Evolutionary conservation across 2,888 invertebrate genomes (phyloP).

Genomic region (Ornithoptera priamus): DNA sequence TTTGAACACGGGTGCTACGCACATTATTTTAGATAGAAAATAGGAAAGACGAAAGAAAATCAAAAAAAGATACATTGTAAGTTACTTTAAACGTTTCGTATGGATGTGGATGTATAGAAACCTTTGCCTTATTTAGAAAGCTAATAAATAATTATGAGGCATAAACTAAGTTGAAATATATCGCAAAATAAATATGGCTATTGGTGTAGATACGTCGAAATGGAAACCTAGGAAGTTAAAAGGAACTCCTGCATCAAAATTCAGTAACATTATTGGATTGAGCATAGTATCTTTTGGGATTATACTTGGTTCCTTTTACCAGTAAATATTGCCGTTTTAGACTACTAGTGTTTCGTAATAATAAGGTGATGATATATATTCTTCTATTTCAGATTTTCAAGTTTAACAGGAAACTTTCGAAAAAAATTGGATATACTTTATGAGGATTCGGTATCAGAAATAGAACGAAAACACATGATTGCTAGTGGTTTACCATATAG

Average conservation of each 20-base stretch:
- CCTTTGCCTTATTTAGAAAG: neutral
- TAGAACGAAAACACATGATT: conserved; percentile 65
- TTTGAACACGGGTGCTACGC: too few species aligned
- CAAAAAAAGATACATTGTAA: too few species aligned
- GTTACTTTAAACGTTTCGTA: too few species aligned
- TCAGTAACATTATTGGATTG: conserved; percentile 77
- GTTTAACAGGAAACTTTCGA: conserved; percentile 50
- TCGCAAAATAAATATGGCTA: conserved; percentile 62
- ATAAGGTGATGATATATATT: conserved; percentile 22
- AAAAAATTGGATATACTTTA: conserved; percentile 52
- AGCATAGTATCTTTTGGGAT: conserved; percentile 67
- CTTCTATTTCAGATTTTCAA: conserved; percentile 51
- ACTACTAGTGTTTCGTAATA: neutral
- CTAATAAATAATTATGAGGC: neutral
- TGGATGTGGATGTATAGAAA: neutral
- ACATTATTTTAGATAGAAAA: too few species aligned
- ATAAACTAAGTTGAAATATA: neutral
- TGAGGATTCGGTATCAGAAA: conserved; percentile 66
- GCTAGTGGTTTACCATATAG: conserved; percentile 55
- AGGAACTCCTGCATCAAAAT: conserved; percentile 82
- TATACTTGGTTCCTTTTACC: conserved; percentile 64
- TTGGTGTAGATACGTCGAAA: conserved; percentile 76
- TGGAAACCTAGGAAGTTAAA: conserved; percentile 84
- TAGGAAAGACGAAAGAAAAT: too few species aligned
- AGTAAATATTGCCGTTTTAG: conserved; percentile 61